Evolutionary conservation across 2,888 invertebrate genomes (phyloP), one percentile per base, ranked within the genome.

Genomic region (Drosophila limbata): DNA sequence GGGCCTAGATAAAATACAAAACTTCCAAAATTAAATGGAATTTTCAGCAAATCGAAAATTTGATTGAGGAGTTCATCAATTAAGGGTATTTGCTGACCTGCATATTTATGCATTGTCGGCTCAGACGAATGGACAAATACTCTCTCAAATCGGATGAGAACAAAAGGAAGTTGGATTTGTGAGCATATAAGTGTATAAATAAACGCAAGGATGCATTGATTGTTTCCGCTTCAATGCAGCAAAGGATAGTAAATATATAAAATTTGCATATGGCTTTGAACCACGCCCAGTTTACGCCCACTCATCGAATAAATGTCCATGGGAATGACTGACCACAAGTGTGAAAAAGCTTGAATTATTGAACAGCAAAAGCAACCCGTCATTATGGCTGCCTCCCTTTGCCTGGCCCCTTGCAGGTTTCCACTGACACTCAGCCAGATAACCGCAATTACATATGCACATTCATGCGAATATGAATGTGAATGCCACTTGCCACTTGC

Each of bases 261-360:
- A 59, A 73, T 69, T 60, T 61, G 51, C 56, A 74, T 74, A 56
- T 56, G 37, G 3, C 10, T n/a, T 4, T 37, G 17, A 11, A 13
- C 28, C 53, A 53, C 40, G 53, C 53, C 53, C 40, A n/a, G 15
- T 45, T 19, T 6, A 33, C 52, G 60, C 66, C 65, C 75, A 63
- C 47, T 47, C 35, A 47, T 56, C 56, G 25, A 37, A 28, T 40
- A 28, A 35, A 33, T 65, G 63, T 69, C 74, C 56, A 28, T 59
- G 75, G 71, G 66, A 59, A 69, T 74, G 66, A 68, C 83, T 74
- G 80, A 88, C 88, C 88, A 63, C 77, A 79, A 85, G 84, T 84
- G 84, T 85, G 88, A 84, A 85, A 88, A 80, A 76, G 74, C 73
- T 83, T 88, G 83, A 83, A 84, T 84, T 88, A 88, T 84, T 84